Evolutionary conservation across 2,888 invertebrate genomes (phyloP).

Genomic region (Drosophila suboccidentalis): DNA sequence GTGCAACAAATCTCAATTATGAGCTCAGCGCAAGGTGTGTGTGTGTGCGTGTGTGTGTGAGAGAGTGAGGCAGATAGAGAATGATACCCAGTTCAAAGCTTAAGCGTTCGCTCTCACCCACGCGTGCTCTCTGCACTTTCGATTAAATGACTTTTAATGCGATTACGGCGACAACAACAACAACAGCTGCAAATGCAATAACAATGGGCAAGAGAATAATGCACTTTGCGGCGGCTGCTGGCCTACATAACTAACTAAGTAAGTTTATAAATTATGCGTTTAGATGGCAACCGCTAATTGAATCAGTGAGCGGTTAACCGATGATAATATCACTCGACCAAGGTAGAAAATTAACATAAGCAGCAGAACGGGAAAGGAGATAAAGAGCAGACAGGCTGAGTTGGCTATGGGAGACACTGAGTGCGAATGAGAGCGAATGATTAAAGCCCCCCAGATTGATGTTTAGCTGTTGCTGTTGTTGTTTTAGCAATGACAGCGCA

Average conservation of each 20-base stretch:
- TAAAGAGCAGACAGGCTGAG: neutral
- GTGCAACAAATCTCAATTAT: conserved; percentile 80
- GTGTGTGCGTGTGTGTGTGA: conserved; percentile 25
- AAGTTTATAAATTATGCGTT: conserved; percentile 55
- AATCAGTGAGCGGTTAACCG: conserved; percentile 63
- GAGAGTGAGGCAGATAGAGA: conserved; percentile 2
- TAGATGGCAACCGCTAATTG: conserved; percentile 69
- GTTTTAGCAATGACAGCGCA: conserved; percentile 40
- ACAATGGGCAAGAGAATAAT: conserved; percentile 54
- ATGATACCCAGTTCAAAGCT: conserved; percentile 28
- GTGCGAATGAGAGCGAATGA: neutral
- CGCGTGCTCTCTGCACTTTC: conserved; percentile 60
- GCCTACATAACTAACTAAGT: conserved; percentile 51
- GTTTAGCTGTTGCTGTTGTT: conserved; percentile 35
- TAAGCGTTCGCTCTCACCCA: conserved; percentile 27
- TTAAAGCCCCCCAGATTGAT: conserved; percentile 31
- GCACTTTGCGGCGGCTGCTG: conserved; percentile 63
- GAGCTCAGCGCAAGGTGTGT: conserved; percentile 56
- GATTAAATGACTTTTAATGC: conserved; percentile 79
- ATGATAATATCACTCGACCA: conserved; percentile 34
- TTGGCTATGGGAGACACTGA: neutral
- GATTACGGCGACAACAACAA: conserved; percentile 48
- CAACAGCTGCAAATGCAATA: conserved; percentile 22
- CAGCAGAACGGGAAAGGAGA: conserved; percentile 1
- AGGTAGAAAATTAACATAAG: conserved; percentile 69